These are phyloP conservation scores for Mustelus asterias DNA, from an alignment of 2,113 vertebrate genomes.

Conservation along the genomic window DNA sequence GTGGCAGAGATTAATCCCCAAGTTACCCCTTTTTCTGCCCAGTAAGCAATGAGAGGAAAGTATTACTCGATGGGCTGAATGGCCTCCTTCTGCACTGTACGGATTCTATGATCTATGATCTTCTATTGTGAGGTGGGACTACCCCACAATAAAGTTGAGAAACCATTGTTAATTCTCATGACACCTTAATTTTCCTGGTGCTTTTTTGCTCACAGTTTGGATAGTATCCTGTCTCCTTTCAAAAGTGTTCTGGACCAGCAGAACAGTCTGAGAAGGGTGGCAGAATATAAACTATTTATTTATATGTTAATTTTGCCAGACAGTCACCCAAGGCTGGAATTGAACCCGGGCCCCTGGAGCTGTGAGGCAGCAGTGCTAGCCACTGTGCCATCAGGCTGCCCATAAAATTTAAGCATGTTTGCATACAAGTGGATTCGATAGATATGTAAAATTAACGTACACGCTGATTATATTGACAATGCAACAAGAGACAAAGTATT, in stretches of 20 bases:
- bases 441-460: background rate
- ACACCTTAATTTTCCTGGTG: background rate
- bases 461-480: background rate
- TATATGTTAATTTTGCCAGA: background rate
- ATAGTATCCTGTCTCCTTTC: background rate
- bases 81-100: no score
- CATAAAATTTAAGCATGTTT: background rate
- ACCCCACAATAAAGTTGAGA: background rate
- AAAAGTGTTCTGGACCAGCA: background rate
- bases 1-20: no score
- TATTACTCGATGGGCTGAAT: no score
- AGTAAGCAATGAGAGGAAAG: background rate
- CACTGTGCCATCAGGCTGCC: no score
- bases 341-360: no score
- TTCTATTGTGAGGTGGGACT: background rate
- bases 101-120: no score
- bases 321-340: no score
- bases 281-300: background rate
- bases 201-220: background rate
- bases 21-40: no score
- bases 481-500: background rate
- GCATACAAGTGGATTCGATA: background rate
- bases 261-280: background rate
- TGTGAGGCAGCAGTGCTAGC: no score
- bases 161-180: background rate